A percentile compares a stretch with the other conserved stretches of the same genome.
phyloP scores from a whole-genome alignment of 2,888 invertebrate species.

The Nemoura dubitans region DNA sequence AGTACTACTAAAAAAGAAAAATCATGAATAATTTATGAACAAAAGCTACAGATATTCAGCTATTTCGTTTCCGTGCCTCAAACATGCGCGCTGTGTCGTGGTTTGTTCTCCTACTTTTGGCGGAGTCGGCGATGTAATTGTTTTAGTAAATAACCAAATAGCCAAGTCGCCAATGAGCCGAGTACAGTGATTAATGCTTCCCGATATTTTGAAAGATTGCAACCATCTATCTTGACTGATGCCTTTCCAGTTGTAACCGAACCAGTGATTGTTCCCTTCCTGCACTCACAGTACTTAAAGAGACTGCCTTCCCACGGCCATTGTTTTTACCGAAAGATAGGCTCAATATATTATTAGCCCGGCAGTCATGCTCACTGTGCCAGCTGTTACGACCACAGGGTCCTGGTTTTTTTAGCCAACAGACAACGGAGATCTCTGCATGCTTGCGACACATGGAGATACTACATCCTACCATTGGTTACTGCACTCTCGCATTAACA shows the following conservation, averaged over 20 bases:
- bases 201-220: background rate
- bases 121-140: background rate
- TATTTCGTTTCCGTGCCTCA: background rate
- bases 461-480: background rate
- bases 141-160: background rate
- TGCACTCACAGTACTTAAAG: background rate
- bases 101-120: background rate
- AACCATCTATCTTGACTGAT: background rate
- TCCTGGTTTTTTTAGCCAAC: background rate
- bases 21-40: slow-evolving; percentile 5
- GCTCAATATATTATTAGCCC: background rate
- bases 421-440: background rate
- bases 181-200: background rate
- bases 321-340: background rate
- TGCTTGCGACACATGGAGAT: background rate
- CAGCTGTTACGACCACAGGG: background rate
- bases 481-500: background rate
- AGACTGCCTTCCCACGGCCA: background rate
- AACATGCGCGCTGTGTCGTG: background rate
- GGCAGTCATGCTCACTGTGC: background rate
- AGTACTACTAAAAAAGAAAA: background rate
- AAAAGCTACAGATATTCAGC: background rate
- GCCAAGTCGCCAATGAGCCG: background rate
- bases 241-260: background rate
- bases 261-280: background rate